Conservation (phyloP, 2,888 invertebrate species). For the Microdon myrmicae region DNA sequence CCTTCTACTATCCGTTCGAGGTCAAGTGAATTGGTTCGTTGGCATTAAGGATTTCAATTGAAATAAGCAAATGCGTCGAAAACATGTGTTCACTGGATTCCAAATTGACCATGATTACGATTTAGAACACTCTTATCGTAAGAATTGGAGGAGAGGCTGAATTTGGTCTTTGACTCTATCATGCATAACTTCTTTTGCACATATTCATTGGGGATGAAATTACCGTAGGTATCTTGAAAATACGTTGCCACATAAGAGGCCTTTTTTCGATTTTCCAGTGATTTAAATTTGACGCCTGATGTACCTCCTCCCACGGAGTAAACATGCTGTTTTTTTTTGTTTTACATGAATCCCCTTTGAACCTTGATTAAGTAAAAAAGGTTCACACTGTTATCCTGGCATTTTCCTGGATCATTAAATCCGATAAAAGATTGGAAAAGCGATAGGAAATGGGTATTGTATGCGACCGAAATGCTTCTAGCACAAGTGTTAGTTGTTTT, state of each 20-base stretch:
- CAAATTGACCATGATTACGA: slow-evolving; percentile 51
- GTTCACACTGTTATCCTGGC: slow-evolving; percentile 23
- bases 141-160: too few species aligned
- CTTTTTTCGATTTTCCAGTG: slow-evolving; percentile 47
- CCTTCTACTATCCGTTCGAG: slow-evolving; percentile 9
- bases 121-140: slow-evolving; percentile 37
- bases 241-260: slow-evolving; percentile 23
- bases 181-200: too few species aligned
- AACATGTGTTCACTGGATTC: slow-evolving; percentile 48
- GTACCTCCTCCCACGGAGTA: neutral
- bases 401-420: slow-evolving; percentile 42
- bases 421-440: slow-evolving; percentile 44
- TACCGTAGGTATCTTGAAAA: slow-evolving; percentile 38
- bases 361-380: slow-evolving; percentile 41
- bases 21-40: slow-evolving; percentile 30
- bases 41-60: slow-evolving; percentile 36
- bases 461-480: neutral
- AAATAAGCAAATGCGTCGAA: slow-evolving; percentile 10
- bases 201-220: slow-evolving; percentile 30
- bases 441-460: slow-evolving; percentile 42
- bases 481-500: slow-evolving; percentile 31
- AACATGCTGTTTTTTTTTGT: too few species aligned
- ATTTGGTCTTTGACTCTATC: too few species aligned
- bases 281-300: slow-evolving; percentile 41
- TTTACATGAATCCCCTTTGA: too few species aligned